These are phyloP conservation scores for Cebidichthys violaceus DNA, from an alignment of 2,113 vertebrate species.

Conservation along the genomic window DNA sequence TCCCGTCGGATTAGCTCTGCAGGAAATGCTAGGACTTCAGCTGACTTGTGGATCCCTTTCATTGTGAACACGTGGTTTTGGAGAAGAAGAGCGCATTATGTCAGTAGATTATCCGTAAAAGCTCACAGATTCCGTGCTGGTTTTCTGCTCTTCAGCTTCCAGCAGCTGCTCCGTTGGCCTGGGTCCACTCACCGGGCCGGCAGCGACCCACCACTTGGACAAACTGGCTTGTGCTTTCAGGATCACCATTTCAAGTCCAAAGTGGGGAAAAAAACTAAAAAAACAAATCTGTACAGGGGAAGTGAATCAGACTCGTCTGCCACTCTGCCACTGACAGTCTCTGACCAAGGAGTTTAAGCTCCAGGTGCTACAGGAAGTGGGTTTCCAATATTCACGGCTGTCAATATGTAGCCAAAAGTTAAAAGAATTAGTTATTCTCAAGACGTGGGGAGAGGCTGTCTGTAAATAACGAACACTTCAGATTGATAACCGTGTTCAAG, in stretches of 20 bases:
- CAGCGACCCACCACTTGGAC: conserved; percentile 46
- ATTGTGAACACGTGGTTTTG: conserved; percentile 12
- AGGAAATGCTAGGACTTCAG: conserved; percentile 29
- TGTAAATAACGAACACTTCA: conserved; percentile 26
- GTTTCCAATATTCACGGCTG: conserved; percentile 36
- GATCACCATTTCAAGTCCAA: conserved; percentile 47
- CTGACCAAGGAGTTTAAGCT: conserved; percentile 29
- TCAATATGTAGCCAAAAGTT: conserved; percentile 8
- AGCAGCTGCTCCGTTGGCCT: conserved; percentile 74
- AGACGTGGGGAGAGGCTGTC: not conserved
- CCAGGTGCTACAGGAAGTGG: conserved; percentile 39
- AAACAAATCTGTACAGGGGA: conserved; percentile 23
- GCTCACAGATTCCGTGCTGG: conserved; percentile 47
- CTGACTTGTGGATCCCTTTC: conserved; percentile 2
- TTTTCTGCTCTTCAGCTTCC: conserved; percentile 44
- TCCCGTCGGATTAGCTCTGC: conserved; percentile 17
- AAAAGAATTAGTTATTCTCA: not conserved
- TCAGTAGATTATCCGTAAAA: conserved; percentile 41
- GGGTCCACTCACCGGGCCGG: conserved; percentile 38
- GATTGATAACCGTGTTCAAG: conserved; percentile 18
- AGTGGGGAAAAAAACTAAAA: conserved; percentile 12
- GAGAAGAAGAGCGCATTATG: conserved; percentile 24
- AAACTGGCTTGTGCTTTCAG: conserved; percentile 33
- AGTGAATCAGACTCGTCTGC: conserved; percentile 58
- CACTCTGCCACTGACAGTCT: conserved; percentile 36